These are phyloP conservation scores for Hippocampus kuda DNA, from an alignment of 2,797 vertebrate species.

Conservation along the genomic window DNA sequence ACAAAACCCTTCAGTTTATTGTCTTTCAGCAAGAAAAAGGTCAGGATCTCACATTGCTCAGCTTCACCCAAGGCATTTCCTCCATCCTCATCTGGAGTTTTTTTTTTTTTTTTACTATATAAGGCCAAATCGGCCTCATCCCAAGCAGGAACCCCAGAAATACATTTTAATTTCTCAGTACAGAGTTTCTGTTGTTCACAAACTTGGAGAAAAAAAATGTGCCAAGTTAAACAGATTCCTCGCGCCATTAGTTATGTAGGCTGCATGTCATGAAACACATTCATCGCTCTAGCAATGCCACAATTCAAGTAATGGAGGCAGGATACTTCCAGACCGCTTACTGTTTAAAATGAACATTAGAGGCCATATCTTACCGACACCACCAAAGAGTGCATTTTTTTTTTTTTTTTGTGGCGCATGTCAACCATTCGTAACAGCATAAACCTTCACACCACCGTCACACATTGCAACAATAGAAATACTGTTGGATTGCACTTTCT, in stretches of 20 bases:
- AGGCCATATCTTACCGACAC: slow-evolving; percentile 59
- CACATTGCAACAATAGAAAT: slow-evolving; percentile 66
- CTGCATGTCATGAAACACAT: slow-evolving; percentile 67
- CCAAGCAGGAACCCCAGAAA: slow-evolving; percentile 53
- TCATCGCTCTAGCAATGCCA: slow-evolving; percentile 67
- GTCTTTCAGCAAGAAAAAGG: slow-evolving; percentile 67
- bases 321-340: slow-evolving; percentile 63
- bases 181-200: slow-evolving; percentile 64
- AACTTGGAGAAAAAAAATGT: slow-evolving; percentile 61
- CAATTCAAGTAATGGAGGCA: slow-evolving; percentile 71
- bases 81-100: slow-evolving; percentile 47
- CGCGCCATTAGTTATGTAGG: slow-evolving; percentile 66
- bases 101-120: slow-evolving; percentile 20
- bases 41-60: slow-evolving; percentile 67
- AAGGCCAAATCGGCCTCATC: slow-evolving; percentile 50
- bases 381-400: slow-evolving; percentile 61
- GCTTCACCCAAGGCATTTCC: slow-evolving; percentile 52
- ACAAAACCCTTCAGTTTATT: slow-evolving; percentile 72
- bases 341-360: slow-evolving; percentile 61
- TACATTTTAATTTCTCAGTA: slow-evolving; percentile 60
- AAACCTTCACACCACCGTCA: slow-evolving; percentile 53
- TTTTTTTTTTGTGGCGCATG: slow-evolving; percentile 60
- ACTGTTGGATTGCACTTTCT: slow-evolving; percentile 72
- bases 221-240: slow-evolving; percentile 65
- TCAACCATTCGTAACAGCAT: slow-evolving; percentile 57